Base-by-base conservation (phyloP, 30 jellyfish, hydroid and myxozoan species). In the Catostylus mosaicus region DNA sequence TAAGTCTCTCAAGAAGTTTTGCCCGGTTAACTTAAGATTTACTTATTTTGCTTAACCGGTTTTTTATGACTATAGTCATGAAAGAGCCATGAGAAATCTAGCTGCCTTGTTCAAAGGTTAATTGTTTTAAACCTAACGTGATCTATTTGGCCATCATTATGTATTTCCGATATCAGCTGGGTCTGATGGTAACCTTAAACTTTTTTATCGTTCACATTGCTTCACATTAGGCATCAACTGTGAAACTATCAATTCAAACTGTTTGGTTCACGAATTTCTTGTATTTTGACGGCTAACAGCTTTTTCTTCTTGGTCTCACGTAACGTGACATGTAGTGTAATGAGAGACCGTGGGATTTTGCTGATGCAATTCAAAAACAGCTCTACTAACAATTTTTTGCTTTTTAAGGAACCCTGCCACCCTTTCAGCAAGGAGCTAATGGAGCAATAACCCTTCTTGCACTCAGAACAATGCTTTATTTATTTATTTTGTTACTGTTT, bases 151-250 rank as follows among this genome's bases (percentile, higher is more conserved):
- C 75, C 69, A 70, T 48, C 85, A 54, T 82, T 82, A 70, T 38
- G 64, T 57, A 60, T 68, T 67, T 69, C 92, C 92, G 82, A 54
- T 69, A 73, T 43, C 85, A 59, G 84, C 38, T 45, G 76, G 92
- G 35, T 59, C 27, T 74, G 75, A 75, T 82, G 92, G 69, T 82
- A 82, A 72, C 92, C 92, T 82, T 82, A 68, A 70, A 43, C 86
- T 18, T 38, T 43, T 70, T 26, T 31, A 72, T 66, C 86, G 0
- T 35, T 30, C 64, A 27, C 27, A 23, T 38, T 50, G 85, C 64
- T 61, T 36, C 82, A 50, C 92, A 29, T 33, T 30, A 27, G 86
- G 85, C 71, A 83, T 26, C 75, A 82, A 34, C 85, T 30, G 92
- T 40, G 35, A 19, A 82, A 47, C 92, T 70, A 82, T 82, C 69